Evolutionary conservation across 2,113 vertebrate genomes (phyloP), one percentile per base, ranked within the genome.

Genomic region (Pontoporia blainvillei): DNA sequence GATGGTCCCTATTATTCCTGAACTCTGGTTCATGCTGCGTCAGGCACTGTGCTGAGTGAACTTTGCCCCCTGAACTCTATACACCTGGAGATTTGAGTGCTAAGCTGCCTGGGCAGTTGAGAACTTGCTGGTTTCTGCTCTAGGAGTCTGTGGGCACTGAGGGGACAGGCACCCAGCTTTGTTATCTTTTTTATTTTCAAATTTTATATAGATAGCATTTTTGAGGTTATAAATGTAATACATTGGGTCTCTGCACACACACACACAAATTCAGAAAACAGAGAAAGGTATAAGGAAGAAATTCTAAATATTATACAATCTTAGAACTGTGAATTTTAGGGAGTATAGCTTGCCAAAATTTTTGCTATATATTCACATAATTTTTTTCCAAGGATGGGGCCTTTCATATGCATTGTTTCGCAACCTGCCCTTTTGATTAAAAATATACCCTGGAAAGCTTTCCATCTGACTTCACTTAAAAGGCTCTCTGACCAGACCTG

Each of bases 381-480:
- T 57, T 41, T 44, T 62, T 27, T 61, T 13, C 17, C 36, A 21
- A 64, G 61, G 10, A 8, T 41, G 17, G 39, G 8, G 4, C 20
- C 34, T 86, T 91, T 75, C 27, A 73, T 44, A 27, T 21, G 31
- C 25, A 36, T 14, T 61, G 25, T 84, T 94, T 93, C 41, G 20
- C 54, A 71, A 62, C 15, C 13, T 95, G 10, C 8, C 31, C 54
- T 87, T 71, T 94, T 25, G 34, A 64, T 86, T 66, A 86, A 93
- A 86, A 71, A 66, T 78, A 41, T 20, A 54, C n/a, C 49, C 31
- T 34, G 31, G 12, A 59, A 15, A 49, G 66, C 34, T 79, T 93
- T 86, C 31, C 14, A 67, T n/a, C 59, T 76, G 76, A 46, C 89
- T 92, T 92, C 46, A 41, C 78, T 95, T 93, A 62, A 69, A 91